Evolutionary conservation across 2,888 invertebrate genomes (phyloP), one percentile per base, ranked within the genome.

Genomic region (Phorcus lineatus): DNA sequence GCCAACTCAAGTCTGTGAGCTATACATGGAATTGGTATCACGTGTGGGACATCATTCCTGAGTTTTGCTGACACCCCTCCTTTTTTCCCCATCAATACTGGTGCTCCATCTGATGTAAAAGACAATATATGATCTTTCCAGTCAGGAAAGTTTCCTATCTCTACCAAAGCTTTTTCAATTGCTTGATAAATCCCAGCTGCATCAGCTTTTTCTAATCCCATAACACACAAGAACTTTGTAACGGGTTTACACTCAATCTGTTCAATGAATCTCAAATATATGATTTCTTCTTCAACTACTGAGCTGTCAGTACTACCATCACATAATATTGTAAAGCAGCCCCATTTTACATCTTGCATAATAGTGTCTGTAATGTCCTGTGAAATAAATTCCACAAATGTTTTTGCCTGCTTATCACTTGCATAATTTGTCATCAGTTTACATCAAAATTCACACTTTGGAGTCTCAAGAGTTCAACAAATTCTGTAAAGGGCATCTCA

Each of bases 61-160:
- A 57, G 62, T 57, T 57, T 57, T 13, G 62, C 62, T 9, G 62
- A 11, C 11, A 57, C 62, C 62, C 62, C 62, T 57, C 62, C 62
- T 57, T 57, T 57, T 57, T 2, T 57, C 22, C 62, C 62, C 62
- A 57, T 57, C 62, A 57, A 16, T 19, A 57, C 62, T 17, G 62
- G 62, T 57, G 62, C 62, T 57, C 62, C 62, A 57, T 57, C 62
- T n/a, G 62, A 57, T 57, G 62, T 57, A 1, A 57, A 57, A 57
- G 62, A 57, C 62, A 57, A 11, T 22, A 57, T 17, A 57, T 57
- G 11, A 9, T 57, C 17, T 57, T 57, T 57, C 62, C 62, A 57
- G 17, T 57, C 62, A 57, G 62, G 62, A 57, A 9, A 57, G 2
- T 57, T 57, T 19, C 62, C 62, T 57, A 57, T 57, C 62, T 57